Evolutionary conservation across 2,113 vertebrate genomes (phyloP).

Genomic region (Gracilinanus agilis): DNA sequence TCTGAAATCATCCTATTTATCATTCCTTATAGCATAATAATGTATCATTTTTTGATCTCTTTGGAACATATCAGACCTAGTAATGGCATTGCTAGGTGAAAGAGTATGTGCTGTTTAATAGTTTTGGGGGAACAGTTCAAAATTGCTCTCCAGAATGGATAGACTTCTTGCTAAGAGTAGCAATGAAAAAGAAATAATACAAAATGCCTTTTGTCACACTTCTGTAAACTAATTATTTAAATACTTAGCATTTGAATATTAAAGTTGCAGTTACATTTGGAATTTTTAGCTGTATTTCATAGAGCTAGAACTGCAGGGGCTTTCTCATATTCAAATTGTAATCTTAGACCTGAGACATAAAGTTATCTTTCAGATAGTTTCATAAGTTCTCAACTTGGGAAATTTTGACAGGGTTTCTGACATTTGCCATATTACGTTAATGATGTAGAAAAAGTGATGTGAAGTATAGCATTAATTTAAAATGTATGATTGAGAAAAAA

Average conservation of each 20-base stretch:
- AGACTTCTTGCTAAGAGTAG: background rate
- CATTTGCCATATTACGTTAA: background rate
- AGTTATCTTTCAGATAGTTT: constrained; percentile 40
- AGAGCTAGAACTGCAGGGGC: background rate
- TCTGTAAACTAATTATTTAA: background rate
- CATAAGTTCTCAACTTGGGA: constrained; percentile 7
- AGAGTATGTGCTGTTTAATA: background rate
- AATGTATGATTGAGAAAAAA: background rate
- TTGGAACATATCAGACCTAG: background rate
- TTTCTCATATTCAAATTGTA: background rate
- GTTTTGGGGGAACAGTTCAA: background rate
- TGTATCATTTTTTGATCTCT: background rate
- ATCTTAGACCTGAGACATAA: constrained; percentile 1
- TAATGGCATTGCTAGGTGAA: background rate
- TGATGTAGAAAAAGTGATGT: background rate
- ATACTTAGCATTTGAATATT: background rate
- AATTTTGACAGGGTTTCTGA: constrained; percentile 1
- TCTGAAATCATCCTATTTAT: too few relatives aligned
- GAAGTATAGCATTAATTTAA: background rate
- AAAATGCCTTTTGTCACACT: too few relatives aligned
- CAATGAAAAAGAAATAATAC: too few relatives aligned
- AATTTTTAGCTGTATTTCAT: background rate
- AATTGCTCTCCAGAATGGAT: background rate
- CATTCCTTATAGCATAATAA: too few relatives aligned
- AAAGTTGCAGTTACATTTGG: background rate